A percentile compares a stretch with the other conserved stretches of the same genome.
phyloP scores from a whole-genome alignment of 2,113 vertebrate species.

The Prionailurus bengalensis region DNA sequence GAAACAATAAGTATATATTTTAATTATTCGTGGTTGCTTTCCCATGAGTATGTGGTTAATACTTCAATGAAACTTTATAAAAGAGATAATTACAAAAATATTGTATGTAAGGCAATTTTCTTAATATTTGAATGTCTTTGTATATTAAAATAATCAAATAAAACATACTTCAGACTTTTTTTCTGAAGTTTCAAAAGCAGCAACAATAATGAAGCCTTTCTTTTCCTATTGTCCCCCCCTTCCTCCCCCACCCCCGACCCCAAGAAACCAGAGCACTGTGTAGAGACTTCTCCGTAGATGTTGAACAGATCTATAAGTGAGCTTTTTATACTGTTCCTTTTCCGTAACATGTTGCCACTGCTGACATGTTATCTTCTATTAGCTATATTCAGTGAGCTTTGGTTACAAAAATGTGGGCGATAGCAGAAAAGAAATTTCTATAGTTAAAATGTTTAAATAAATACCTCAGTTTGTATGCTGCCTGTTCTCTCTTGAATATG shows the following conservation, averaged over 20 bases:
- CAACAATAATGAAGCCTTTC: neutral
- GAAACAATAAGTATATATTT: neutral
- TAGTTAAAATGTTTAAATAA: conserved; percentile 12
- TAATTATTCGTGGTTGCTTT: neutral
- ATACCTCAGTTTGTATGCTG: neutral
- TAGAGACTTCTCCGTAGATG: neutral
- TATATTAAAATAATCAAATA: neutral
- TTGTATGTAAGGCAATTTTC: neutral
- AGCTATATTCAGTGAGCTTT: neutral
- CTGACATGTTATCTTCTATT: neutral
- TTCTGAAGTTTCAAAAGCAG: neutral
- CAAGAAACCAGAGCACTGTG: neutral
- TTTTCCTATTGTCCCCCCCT: neutral
- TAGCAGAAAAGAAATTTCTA: neutral
- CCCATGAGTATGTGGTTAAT: neutral
- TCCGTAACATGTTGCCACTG: neutral
- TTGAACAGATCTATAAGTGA: neutral
- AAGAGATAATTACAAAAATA: neutral
- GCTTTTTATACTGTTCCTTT: neutral
- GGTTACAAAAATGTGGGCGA: neutral
- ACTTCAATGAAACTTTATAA: neutral
- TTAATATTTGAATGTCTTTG: neutral
- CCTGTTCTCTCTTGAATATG: neutral
- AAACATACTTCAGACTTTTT: neutral
- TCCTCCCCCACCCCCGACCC: too few relatives aligned